Conservation (phyloP, 1,140 invertebrate genomes). For the Listronotus bonariensis region DNA sequence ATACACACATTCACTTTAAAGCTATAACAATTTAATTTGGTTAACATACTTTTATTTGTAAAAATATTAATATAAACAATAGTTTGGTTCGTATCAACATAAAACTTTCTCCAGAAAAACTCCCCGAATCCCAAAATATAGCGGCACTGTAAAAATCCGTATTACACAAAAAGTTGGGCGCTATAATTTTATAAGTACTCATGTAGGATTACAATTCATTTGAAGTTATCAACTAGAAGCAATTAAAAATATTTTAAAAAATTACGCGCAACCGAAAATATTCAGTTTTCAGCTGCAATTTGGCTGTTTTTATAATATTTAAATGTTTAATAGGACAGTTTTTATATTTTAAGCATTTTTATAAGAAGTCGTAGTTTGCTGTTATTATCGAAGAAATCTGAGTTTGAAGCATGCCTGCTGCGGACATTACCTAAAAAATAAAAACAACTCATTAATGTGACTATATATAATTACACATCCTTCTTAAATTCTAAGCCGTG, state of each 20-base stretch:
- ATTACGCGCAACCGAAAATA: constrained; percentile 11
- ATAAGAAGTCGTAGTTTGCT: neutral
- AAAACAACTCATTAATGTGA: neutral
- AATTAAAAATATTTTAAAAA: constrained; percentile 4
- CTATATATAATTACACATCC: too few relatives aligned
- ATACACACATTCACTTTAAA: neutral
- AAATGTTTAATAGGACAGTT: neutral
- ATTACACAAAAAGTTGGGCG: neutral
- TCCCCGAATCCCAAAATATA: neutral
- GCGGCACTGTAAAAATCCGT: neutral
- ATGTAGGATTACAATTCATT: constrained; percentile 10
- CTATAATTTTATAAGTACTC: constrained; percentile 1
- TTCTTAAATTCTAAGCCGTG: too few relatives aligned
- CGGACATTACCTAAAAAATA: constrained; percentile 4
- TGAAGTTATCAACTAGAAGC: constrained; percentile 1
- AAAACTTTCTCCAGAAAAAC: too few relatives aligned
- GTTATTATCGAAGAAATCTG: constrained; percentile 6
- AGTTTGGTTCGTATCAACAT: too few relatives aligned
- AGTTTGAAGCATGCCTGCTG: neutral
- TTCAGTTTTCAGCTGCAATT: constrained; percentile 22
- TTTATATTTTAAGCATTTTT: constrained; percentile 2
- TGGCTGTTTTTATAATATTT: neutral
- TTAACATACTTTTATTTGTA: neutral
- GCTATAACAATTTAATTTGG: neutral
- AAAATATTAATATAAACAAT: neutral